These are phyloP conservation scores for Ovis aries DNA, from an alignment of 2,113 vertebrate species.

Conservation along the genomic window DNA sequence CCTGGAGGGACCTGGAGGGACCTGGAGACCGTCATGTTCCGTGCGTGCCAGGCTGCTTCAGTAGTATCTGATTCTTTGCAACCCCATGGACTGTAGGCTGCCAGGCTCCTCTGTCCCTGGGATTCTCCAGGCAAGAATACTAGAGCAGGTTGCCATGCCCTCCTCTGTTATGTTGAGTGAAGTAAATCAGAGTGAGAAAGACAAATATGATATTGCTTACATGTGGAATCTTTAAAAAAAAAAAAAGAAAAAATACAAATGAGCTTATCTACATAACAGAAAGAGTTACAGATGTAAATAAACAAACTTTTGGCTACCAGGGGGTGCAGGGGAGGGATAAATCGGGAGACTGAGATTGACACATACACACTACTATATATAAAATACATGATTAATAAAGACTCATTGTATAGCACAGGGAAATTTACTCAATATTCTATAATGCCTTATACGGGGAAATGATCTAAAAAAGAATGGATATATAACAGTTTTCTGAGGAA, in stretches of 20 bases:
- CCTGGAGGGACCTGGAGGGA: not conserved
- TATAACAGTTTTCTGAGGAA: not conserved
- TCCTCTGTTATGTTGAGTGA: not conserved
- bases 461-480: not conserved
- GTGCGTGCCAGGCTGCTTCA: not conserved
- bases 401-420: not conserved
- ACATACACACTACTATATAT: not conserved
- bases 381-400: not conserved
- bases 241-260: not conserved
- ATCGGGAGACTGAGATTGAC: not conserved
- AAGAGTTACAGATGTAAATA: not conserved
- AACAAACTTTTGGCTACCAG: not conserved
- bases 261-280: not conserved
- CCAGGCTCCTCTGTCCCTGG: not conserved
- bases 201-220: not conserved
- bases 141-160: not conserved
- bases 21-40: accelerated
- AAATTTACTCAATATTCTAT: not conserved
- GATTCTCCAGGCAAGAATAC: not conserved
- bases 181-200: not conserved
- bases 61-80: not conserved
- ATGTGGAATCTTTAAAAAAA: not conserved
- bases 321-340: not conserved
- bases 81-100: accelerated
- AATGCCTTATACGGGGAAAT: not conserved